Base-by-base conservation (phyloP, 2,888 invertebrate genomes). In the Crossocerus cetratus region DNA sequence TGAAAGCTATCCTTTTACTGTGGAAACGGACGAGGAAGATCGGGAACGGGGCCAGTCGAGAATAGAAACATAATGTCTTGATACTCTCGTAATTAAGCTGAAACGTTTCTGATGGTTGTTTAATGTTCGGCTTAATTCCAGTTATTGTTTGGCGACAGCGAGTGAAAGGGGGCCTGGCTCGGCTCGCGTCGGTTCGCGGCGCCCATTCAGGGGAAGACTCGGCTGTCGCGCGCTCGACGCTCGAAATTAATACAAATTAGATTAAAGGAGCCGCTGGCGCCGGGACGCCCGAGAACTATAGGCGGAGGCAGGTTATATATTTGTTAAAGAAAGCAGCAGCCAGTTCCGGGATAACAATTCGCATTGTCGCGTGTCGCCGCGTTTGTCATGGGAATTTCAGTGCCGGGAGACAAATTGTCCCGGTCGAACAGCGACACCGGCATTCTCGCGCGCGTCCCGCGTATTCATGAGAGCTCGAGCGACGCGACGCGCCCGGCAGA, bases 381-480 rank as follows among this genome's bases (percentile, higher is more conserved):
- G 45, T 72, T 72, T 64, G 54, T 20, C 55, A 2, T 21, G 14
- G 57, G 60, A 32, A 42, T 61, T 72, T 61, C 57, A 20, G 49
- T 16, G 60, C 32, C 2, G 32, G 32, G 44, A 61, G 68, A 61
- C 68, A 68, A 68, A 74, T 72, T 68, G 57, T 64, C 59, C 44
- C 54, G 14, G 67, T 49, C 60, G 61, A 65, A 60, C 45, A 60
- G 11, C 61, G 60, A 72, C 57, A 16, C 45, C 23, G 21, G 8
- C 43, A 23, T 59, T 22, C 42, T 32, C 43, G 43, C 32, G 32
- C 56, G 45, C 44, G 63, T 45, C 54, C 21, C 16, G 20, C 32
- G 64, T 67, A 54, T 74, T 71, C 56, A 56, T 58, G 65, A 73
- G 32, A 32, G n/a, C n/a, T n/a, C n/a, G n/a, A n/a, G 8, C 32